phyloP scores from a whole-genome alignment of 2,888 invertebrate species.

The Tinea pellionella region DNA sequence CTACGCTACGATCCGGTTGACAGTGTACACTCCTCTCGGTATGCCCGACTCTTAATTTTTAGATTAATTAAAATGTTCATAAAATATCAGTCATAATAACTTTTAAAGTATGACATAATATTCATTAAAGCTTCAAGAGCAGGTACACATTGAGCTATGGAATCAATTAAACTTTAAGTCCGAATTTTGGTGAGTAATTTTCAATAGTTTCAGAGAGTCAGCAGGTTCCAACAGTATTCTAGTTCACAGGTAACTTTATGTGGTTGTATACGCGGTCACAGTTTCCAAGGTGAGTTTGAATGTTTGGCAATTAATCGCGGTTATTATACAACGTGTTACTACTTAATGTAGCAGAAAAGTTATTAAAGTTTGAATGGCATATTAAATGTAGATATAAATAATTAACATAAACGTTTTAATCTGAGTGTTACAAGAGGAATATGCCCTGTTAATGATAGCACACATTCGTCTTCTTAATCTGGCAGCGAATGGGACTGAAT shows the following conservation, averaged over 20 bases:
- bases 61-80: too few relatives aligned
- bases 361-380: background rate
- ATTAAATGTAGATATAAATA: too few relatives aligned
- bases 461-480: too few relatives aligned
- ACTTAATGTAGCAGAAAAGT: background rate
- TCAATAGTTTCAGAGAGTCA: conserved; percentile 60
- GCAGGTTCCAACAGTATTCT: conserved; percentile 25
- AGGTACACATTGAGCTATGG: conserved; percentile 23
- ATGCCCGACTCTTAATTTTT: too few relatives aligned
- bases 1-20: too few relatives aligned
- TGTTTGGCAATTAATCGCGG: background rate
- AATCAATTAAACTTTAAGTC: conserved; percentile 67
- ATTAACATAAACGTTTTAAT: too few relatives aligned
- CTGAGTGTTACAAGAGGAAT: too few relatives aligned
- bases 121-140: conserved; percentile 6
- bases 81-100: background rate
- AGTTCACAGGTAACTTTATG: conserved; percentile 37
- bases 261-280: conserved; percentile 25
- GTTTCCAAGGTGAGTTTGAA: background rate
- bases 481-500: too few relatives aligned
- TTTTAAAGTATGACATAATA: background rate
- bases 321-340: background rate
- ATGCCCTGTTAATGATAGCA: too few relatives aligned
- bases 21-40: too few relatives aligned
- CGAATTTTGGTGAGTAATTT: conserved; percentile 60